Evolutionary conservation across 1,140 invertebrate genomes (phyloP), one percentile per base, ranked within the genome.

Genomic region (Drosophila elegans): DNA sequence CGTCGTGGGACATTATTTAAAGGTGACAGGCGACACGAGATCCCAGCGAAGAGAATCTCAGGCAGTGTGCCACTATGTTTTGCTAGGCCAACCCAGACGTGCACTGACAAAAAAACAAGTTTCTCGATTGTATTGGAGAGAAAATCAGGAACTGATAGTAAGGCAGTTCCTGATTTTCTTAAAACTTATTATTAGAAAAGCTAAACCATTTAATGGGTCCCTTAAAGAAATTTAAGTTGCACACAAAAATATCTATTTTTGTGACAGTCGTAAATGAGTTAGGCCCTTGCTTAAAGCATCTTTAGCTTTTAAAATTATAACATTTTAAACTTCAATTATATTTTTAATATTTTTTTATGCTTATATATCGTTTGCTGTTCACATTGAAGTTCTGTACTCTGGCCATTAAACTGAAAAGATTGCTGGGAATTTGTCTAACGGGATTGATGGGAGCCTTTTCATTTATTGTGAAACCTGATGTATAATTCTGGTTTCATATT

Each of bases 1-100:
- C 80, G 75, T 74, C 82, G 74, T 78, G 82, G 75, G 80, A 91
- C 88, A 90, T 91, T 91, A 90, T 88, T 90, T 90, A 81, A 81
- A 91, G 83, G 88, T 88, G 83, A 79, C 86, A 83, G 75, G 75
- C 79, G 55, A 88, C 83, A 88, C 75, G 67, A 86, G 83, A 88
- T 86, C 82, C 66, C 74, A 41, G 56, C 61, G 69, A 59, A 48
- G 71, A 64, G 75, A 74, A 72, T 78, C 74, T 78, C 52, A 53
- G 63, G 74, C 52, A 61, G 63, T 78, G 55, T 78, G 72, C 51
- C 42, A 78, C 38, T 38, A 51, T 72, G 74, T 77, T 44, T 61
- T 46, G 39, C 68, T 41, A 16, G 44, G 66, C 29, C 60, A 63
- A 11, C 12, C 9, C 29, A 29, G 60, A 10, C 29, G 46, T 49